These are phyloP conservation scores for Diprion similis DNA, from an alignment of 1,140 invertebrate species.

Conservation along the genomic window DNA sequence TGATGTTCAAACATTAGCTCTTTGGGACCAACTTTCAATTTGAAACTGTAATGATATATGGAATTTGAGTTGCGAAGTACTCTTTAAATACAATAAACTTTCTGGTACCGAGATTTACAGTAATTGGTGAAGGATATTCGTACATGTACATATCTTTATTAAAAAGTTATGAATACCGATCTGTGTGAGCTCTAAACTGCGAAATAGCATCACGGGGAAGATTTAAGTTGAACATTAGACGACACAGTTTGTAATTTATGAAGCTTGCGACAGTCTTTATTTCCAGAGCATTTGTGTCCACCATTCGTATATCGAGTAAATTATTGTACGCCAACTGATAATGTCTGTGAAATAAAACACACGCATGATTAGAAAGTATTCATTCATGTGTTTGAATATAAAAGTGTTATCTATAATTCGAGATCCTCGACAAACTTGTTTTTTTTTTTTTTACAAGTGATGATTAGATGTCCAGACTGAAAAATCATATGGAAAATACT, in stretches of 20 bases:
- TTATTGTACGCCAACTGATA: conserved; percentile 93
- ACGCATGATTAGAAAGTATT: conserved; percentile 19
- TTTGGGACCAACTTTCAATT: conserved; percentile 74
- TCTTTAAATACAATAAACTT: too few relatives aligned
- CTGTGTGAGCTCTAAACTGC: conserved; percentile 91
- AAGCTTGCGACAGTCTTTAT: conserved; percentile 94
- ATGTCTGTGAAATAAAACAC: conserved; percentile 70
- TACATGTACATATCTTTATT: not conserved
- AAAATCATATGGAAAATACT: conserved; percentile 24
- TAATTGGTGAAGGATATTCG: not conserved
- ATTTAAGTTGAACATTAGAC: conserved; percentile 86
- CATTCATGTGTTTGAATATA: not conserved
- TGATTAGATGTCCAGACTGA: conserved; percentile 19
- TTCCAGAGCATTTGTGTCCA: conserved; percentile 91
- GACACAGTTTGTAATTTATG: conserved; percentile 95
- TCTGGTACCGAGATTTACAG: not conserved
- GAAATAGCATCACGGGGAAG: conserved; percentile 91
- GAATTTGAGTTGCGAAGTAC: too few relatives aligned
- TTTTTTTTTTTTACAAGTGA: conserved; percentile 9
- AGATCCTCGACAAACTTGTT: too few relatives aligned
- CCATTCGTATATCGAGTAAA: conserved; percentile 84
- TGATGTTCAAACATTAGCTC: conserved; percentile 94
- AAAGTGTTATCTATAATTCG: too few relatives aligned
- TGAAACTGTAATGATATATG: conserved; percentile 66
- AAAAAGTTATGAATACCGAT: conserved; percentile 60